Percentiles rank a stretch among this genome's conserved stretches.
These are phyloP conservation scores for Silurus meridionalis DNA, from an alignment of 2,113 vertebrate genomes.

Conservation along the genomic window DNA sequence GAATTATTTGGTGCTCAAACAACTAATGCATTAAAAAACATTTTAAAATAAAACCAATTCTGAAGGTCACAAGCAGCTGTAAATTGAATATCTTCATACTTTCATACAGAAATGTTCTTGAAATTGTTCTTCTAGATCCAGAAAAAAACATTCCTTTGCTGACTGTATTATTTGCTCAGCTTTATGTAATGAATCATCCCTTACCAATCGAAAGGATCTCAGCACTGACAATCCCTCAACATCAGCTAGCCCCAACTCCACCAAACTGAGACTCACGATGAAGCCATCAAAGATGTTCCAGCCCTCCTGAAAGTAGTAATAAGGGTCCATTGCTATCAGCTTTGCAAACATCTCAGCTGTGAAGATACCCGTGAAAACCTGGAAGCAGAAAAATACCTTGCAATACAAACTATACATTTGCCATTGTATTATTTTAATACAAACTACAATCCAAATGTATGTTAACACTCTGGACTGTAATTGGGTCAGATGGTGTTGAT, in stretches of 20 bases:
- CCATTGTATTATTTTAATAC: not conserved
- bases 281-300: slow-evolving; percentile 99
- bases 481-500: not conserved
- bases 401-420: not conserved
- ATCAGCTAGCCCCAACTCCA: slow-evolving; percentile 88
- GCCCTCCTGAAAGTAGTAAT: slow-evolving; percentile 98
- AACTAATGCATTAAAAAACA: not conserved
- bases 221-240: slow-evolving; percentile 97
- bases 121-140: not conserved
- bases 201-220: slow-evolving; percentile 97
- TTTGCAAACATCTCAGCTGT: slow-evolving; percentile 98
- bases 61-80: not conserved
- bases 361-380: slow-evolving; percentile 99
- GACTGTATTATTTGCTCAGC: not conserved
- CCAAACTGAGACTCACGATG: slow-evolving; percentile 96
- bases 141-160: not conserved
- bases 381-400: slow-evolving; percentile 27
- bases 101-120: not conserved
- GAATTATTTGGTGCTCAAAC: not conserved
- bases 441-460: not conserved
- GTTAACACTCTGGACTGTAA: not conserved
- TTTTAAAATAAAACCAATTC: not conserved
- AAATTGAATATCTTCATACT: not conserved
- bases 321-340: slow-evolving; percentile 96
- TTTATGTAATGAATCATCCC: slow-evolving; percentile 35